Conservation (phyloP, 2,888 invertebrate genomes). For the Vesta saturnalis region DNA sequence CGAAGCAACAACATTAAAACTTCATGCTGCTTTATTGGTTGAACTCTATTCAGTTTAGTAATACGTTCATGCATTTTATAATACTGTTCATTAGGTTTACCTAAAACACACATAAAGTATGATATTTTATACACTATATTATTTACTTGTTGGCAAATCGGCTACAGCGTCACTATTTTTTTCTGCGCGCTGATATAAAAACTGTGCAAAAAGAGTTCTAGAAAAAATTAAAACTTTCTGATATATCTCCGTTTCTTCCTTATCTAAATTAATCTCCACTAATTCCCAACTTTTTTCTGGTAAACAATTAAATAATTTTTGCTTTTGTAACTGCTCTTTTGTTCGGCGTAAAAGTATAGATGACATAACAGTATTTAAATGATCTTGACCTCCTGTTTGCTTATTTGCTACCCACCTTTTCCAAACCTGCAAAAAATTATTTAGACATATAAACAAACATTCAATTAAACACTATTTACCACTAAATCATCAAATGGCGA, state of each 20-base stretch:
- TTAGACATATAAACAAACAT: neutral
- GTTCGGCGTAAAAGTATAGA: conserved; percentile 88
- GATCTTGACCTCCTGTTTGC: conserved; percentile 77
- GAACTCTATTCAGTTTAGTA: conserved; percentile 66
- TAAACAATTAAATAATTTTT: conserved; percentile 70
- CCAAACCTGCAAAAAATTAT: conserved; percentile 72
- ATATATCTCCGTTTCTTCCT: conserved; percentile 80
- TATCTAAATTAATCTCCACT: conserved; percentile 71
- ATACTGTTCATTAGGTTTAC: conserved; percentile 63
- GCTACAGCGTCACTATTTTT: conserved; percentile 63
- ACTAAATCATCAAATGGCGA: conserved; percentile 88
- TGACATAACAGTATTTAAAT: conserved; percentile 87
- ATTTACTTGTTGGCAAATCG: neutral
- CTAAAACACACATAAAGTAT: conserved; percentile 30
- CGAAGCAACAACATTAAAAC: conserved; percentile 86
- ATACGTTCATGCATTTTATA: conserved; percentile 73
- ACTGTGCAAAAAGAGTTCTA: conserved; percentile 79
- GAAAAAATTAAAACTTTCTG: conserved; percentile 79
- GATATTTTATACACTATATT: too few relatives aligned
- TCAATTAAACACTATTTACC: conserved; percentile 59
- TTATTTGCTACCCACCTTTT: conserved; percentile 93
- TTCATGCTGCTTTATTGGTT: conserved; percentile 65
- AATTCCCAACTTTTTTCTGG: conserved; percentile 70
- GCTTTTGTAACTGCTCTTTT: conserved; percentile 78
- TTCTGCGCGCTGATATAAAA: conserved; percentile 78